phyloP scores from a whole-genome alignment of 1,140 invertebrate genomes.

The Temnothorax nylanderi region DNA sequence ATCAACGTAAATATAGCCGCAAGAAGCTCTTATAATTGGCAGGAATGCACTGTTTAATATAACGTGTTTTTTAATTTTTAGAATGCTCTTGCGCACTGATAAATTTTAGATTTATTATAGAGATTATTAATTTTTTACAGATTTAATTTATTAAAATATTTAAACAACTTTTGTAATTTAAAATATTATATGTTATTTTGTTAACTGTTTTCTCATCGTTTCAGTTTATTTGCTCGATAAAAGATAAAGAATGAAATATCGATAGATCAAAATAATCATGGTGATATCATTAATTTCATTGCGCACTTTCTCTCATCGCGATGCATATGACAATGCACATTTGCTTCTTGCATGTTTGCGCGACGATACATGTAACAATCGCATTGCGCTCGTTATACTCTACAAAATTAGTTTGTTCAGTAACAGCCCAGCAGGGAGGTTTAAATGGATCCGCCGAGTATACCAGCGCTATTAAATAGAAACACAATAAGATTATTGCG shows the following conservation, averaged over 20 bases:
- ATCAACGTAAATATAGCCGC: background rate
- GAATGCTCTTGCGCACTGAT: background rate
- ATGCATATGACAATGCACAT: conserved; percentile 2
- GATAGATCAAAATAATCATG: background rate
- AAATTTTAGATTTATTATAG: background rate
- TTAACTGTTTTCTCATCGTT: background rate
- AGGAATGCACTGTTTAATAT: background rate
- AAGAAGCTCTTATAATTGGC: background rate
- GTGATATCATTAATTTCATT: background rate
- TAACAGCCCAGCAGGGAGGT: conserved; percentile 40
- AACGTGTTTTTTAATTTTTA: background rate
- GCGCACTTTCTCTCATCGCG: background rate
- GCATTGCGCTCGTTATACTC: conserved; percentile 33
- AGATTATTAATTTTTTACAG: background rate
- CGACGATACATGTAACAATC: conserved; percentile 25
- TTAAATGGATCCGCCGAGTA: conserved; percentile 39
- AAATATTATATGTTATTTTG: no score
- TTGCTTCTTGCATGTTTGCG: conserved; percentile 26
- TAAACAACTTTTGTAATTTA: background rate
- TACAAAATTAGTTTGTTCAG: conserved; percentile 54
- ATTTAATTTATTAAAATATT: conserved; percentile 25
- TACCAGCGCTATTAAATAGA: conserved; percentile 40
- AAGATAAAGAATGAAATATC: background rate
- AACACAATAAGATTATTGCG: conserved; percentile 49
- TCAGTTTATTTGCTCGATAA: background rate